These are phyloP conservation scores for Falco punctatus DNA, from an alignment of 2,113 vertebrate genomes.

Conservation along the genomic window DNA sequence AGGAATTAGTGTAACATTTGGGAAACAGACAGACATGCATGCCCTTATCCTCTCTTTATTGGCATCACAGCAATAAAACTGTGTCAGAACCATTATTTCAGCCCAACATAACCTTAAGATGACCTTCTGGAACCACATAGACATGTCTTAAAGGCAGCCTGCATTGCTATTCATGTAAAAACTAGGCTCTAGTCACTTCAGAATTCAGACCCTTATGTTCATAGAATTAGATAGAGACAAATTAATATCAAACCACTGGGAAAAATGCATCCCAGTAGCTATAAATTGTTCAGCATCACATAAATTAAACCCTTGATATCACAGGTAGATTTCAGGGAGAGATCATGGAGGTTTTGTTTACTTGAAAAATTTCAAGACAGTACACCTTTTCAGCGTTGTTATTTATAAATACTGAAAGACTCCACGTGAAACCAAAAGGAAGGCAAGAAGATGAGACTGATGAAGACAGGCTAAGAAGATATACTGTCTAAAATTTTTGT, in stretches of 20 bases:
- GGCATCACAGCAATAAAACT: background rate
- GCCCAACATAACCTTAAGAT: background rate
- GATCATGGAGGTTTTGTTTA: fast-evolving
- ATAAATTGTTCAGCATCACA: background rate
- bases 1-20: background rate
- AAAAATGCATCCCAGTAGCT: background rate
- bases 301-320: background rate
- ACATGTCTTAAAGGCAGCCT: background rate
- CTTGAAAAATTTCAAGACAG: background rate
- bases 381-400: background rate
- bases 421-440: background rate
- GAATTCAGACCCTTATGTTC: background rate
- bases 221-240: background rate
- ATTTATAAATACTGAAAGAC: background rate
- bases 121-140: background rate
- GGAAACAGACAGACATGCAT: background rate
- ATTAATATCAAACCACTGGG: background rate
- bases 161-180: background rate
- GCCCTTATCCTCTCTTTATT: background rate
- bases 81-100: background rate
- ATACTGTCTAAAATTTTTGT: background rate
- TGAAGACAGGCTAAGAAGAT: background rate
- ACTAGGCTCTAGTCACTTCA: background rate
- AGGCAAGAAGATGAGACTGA: background rate
- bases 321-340: background rate